Percentiles rank a stretch among this genome's conserved stretches.
phyloP scores from a whole-genome alignment of 2,888 invertebrate genomes.

The Cosmia trapezina region DNA sequence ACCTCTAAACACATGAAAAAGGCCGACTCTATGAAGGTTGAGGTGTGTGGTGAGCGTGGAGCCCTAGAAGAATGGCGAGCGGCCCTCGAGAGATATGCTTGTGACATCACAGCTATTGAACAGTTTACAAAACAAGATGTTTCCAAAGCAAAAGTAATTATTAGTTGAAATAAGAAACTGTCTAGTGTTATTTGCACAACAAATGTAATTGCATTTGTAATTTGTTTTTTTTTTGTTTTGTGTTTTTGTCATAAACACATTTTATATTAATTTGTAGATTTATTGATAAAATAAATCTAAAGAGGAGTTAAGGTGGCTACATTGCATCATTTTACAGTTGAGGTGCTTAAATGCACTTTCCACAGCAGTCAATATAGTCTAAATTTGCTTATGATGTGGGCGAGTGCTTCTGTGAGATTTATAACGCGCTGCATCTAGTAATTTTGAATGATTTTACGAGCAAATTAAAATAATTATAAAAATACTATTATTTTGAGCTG shows the following conservation, averaged over 20 bases:
- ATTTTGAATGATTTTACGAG: background rate
- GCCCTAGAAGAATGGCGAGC: slow-evolving; percentile 93
- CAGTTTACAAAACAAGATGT: slow-evolving; percentile 93
- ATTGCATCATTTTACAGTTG: background rate
- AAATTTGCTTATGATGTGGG: background rate
- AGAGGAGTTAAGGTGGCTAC: background rate
- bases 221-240: no score
- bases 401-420: background rate
- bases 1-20: slow-evolving; percentile 90
- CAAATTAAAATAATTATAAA: no score
- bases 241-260: background rate
- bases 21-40: slow-evolving; percentile 92
- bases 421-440: background rate
- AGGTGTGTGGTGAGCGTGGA: slow-evolving; percentile 92
- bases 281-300: background rate
- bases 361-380: no score
- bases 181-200: background rate
- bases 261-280: background rate
- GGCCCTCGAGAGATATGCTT: slow-evolving; percentile 92
- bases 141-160: slow-evolving; percentile 90
- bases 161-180: background rate
- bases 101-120: slow-evolving; percentile 93
- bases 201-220: no score
- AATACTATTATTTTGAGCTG: background rate
- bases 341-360: background rate